Base-by-base conservation (phyloP, 2,888 invertebrate species). In the Hemistola chrysoprasaria region DNA sequence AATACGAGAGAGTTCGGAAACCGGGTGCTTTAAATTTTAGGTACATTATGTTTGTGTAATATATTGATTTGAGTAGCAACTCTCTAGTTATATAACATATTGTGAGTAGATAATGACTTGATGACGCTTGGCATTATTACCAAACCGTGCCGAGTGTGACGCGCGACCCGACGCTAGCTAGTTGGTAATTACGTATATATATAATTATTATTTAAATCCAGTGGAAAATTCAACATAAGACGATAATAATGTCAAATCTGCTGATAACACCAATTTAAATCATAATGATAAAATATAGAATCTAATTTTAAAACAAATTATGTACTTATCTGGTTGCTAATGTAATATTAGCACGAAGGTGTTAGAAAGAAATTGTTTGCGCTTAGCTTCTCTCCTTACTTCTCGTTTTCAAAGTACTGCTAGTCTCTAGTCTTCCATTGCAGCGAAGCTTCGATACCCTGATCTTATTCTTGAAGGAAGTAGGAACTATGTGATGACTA, bases 21-120 rank as follows among this genome's bases (percentile, higher is more conserved):
- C 86, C 85, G 84, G 87, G 87, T 88, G 87, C 87, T 88, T 85
- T 86, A 87, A 85, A 87, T 78, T 87, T 78, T 84, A 55, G 52
- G 50, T 52, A 87, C 80, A 87, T 80, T 85, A 78, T 79, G 78
- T 84, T 51, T 54, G 27, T 86, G 73, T 82, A n/a, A 83, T 68
- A 73, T 77, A 77, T 77, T 83, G 66, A 72, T 80, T 86, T 82
- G 70, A 71, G 84, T 85, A 85, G 82, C 79, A 57, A 72, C 77
- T 78, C 74, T 74, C 65, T 81, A 80, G 79, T 69, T 73, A 71
- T 73, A 78, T 70, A 75, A 63, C 56, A 55, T 55, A 56, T 58
- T 59, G 70, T 56, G 57, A 62, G 59, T 56, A 55, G 59, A 56
- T 59, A 60, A 64, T 53, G 39, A 40, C 44, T 34, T n/a, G 23